phyloP scores from a whole-genome alignment of 2,888 invertebrate species.

The Augochlorella aurata region DNA sequence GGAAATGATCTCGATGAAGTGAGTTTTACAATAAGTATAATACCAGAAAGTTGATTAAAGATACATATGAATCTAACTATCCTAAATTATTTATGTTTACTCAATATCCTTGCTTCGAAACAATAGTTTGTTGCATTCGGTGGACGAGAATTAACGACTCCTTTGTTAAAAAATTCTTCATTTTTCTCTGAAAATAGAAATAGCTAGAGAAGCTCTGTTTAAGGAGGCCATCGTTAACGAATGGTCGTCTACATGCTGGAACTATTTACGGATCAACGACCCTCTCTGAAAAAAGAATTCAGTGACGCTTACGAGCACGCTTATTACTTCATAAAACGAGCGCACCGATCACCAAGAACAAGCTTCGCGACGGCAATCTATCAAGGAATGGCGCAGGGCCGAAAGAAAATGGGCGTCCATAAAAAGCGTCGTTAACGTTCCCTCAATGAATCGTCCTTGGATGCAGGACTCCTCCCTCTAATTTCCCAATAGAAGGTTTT shows the following conservation, averaged over 20 bases:
- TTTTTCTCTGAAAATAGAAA: background rate
- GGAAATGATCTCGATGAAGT: too few species aligned
- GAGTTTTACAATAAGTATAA: too few species aligned
- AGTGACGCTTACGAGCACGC: background rate
- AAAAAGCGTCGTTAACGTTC: constrained; percentile 20
- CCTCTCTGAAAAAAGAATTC: background rate
- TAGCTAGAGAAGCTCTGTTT: background rate
- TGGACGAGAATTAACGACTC: too few species aligned
- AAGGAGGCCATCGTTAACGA: background rate
- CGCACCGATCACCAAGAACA: background rate
- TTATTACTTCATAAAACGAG: background rate
- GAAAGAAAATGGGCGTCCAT: constrained; percentile 2
- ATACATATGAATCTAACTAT: too few species aligned
- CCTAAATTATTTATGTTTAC: too few species aligned
- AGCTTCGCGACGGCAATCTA: background rate
- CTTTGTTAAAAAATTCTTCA: background rate
- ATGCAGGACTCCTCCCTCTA: background rate
- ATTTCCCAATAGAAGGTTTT: constrained; percentile 6
- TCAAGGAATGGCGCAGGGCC: background rate
- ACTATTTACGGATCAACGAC: background rate
- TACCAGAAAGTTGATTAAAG: too few species aligned
- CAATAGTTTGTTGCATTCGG: too few species aligned
- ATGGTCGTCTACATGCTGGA: background rate
- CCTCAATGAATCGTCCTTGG: background rate
- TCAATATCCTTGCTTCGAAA: too few species aligned